Evolutionary conservation across 2,797 vertebrate genomes (phyloP).

Genomic region (Morelia viridis): DNA sequence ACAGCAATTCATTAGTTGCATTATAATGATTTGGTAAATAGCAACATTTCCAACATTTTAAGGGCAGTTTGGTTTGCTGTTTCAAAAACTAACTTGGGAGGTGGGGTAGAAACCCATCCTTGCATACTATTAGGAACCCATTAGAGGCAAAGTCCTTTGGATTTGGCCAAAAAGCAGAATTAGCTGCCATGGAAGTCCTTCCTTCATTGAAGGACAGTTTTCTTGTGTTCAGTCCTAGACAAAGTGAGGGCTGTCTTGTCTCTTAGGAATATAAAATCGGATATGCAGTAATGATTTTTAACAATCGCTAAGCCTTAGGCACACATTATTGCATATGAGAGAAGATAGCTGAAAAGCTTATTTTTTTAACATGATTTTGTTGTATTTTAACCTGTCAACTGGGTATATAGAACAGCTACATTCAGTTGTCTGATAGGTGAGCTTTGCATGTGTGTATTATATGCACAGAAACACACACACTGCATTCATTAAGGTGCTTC

Average conservation of each 20-base stretch:
- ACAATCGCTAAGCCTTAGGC: conserved; percentile 69
- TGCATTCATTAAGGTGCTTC: conserved; percentile 73
- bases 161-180: conserved; percentile 77
- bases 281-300: conserved; percentile 71
- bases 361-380: conserved; percentile 38
- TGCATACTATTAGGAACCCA: conserved; percentile 63
- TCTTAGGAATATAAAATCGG: conserved; percentile 74
- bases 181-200: conserved; percentile 78
- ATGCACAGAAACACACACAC: conserved; percentile 55
- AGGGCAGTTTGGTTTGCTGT: conserved; percentile 50
- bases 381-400: conserved; percentile 42
- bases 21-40: conserved; percentile 66
- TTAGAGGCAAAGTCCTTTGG: conserved; percentile 69
- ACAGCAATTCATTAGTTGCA: conserved; percentile 57
- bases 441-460: conserved; percentile 54
- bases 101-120: conserved; percentile 37
- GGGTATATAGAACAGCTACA: conserved; percentile 70
- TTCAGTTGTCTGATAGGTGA: conserved; percentile 74
- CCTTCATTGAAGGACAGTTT: conserved; percentile 67
- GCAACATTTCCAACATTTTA: conserved; percentile 63
- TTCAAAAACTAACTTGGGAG: conserved; percentile 49
- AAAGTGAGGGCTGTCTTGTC: conserved; percentile 73
- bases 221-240: conserved; percentile 71
- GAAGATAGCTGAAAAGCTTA: conserved; percentile 60
- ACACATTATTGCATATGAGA: conserved; percentile 66